Percentiles rank a stretch among this genome's conserved stretches.
Conservation (phyloP, 2,113 vertebrate species). For the Odontophorus gujanensis region DNA sequence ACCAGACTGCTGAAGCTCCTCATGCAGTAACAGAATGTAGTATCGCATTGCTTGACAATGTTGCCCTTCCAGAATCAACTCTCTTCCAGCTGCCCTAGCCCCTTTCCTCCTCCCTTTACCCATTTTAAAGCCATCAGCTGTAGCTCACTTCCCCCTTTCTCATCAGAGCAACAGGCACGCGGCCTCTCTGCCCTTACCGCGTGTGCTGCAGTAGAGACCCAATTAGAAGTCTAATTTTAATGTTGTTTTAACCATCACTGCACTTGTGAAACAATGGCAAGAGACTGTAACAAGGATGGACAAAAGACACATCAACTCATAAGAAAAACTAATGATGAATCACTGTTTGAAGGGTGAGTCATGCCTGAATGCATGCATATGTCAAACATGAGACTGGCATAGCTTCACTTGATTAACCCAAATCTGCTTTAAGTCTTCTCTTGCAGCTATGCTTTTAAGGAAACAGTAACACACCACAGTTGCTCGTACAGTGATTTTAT, state of each 20-base stretch:
- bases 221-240: constrained; percentile 17
- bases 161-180: not conserved
- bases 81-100: not conserved
- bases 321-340: constrained; percentile 59
- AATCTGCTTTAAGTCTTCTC: constrained; percentile 55
- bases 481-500: not conserved
- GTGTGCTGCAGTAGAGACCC: fast-evolving
- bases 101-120: not conserved
- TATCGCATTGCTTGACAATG: not conserved
- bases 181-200: not conserved
- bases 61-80: not conserved
- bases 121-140: not conserved
- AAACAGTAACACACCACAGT: not conserved
- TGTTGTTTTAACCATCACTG: not conserved
- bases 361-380: constrained; percentile 45
- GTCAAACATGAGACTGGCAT: constrained; percentile 38
- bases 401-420: constrained; percentile 63
- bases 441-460: constrained; percentile 43
- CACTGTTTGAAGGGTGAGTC: constrained; percentile 60
- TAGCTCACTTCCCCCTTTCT: not conserved
- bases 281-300: constrained; percentile 34
- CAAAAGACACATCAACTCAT: constrained; percentile 41
- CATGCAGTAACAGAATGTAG: not conserved
- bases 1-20: not conserved
- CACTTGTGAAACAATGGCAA: constrained; percentile 6